Base-by-base conservation (phyloP, 2,113 vertebrate species). In the Burhinus bistriatus region DNA sequence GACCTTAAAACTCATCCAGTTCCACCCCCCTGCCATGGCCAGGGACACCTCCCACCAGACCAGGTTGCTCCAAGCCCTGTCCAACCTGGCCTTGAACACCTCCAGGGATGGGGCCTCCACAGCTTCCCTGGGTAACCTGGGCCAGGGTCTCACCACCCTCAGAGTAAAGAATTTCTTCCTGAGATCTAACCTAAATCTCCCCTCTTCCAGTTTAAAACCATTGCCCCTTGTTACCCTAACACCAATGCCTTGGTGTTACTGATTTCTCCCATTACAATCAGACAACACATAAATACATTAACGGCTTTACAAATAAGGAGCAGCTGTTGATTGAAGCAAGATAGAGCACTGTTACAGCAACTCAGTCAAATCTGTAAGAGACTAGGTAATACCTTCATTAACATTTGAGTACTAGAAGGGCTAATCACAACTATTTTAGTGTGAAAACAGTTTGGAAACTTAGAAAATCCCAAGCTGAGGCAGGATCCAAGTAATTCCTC, bases 271-370 rank as follows among this genome's bases (percentile, higher is more conserved):
- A 1, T 9, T 15, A 5, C 3, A 27, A 10, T 7, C 18, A 26
- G 27, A 18, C 20, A 29, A 36, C 22, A 18, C 0, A 7, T 1
- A 36, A 14, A 18, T 3, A 25, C 18, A 11, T 3, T 1, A 19
- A 52, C 19, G 30, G 21, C 14, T 69, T 58, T 15, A 40, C 29
- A 26, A 21, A 3, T 7, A 30, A 1, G 1, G 16, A 30, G 38
- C 45, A 45, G 55, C 87, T n/a, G 61, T 13, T 34, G 45, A 26
- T 9, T 14, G 13, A 45, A n/a, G 3, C 2, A 55, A n/a, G 10
- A n/a, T 6, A 14, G n/a, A 84, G 49, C 54, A 21, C 34, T 15
- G 15, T 6, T 13, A 17, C 0, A 2, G 19, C 11, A 45, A 62
- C n/a, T n/a, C n/a, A n/a, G 9, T 15, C 57, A 44, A 20, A 64